These are phyloP conservation scores for Pantala flavescens DNA, from an alignment of 1,140 invertebrate genomes.

Conservation along the genomic window DNA sequence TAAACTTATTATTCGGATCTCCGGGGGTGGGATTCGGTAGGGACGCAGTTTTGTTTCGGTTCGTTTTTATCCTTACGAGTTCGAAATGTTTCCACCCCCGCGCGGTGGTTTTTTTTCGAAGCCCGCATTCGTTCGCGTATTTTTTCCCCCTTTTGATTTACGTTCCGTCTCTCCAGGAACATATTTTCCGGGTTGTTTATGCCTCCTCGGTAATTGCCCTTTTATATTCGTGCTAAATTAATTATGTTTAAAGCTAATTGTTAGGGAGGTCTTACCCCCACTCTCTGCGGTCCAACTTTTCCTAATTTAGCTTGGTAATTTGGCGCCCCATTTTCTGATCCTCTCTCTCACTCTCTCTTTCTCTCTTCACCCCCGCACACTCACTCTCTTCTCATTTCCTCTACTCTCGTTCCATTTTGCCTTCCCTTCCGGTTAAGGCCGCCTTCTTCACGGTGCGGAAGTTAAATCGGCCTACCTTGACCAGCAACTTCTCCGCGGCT, in stretches of 20 bases:
- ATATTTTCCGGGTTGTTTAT: slow-evolving; percentile 3
- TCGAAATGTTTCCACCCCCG: background rate
- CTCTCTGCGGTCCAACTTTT: background rate
- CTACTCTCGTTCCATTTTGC: slow-evolving; percentile 23
- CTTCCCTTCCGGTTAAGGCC: background rate
- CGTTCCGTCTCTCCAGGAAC: background rate
- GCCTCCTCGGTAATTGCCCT: background rate
- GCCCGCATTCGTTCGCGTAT: too few relatives aligned
- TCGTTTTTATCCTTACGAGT: background rate
- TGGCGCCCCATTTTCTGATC: slow-evolving; percentile 20
- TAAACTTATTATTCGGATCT: background rate
- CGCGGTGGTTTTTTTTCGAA: background rate
- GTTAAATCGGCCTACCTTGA: too few relatives aligned
- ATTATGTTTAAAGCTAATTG: slow-evolving; percentile 10
- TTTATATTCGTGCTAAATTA: slow-evolving; percentile 8
- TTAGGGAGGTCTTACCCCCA: background rate
- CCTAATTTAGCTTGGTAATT: slow-evolving; percentile 6
- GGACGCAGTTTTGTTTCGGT: background rate
- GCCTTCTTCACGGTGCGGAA: background rate
- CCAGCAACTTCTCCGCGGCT: too few relatives aligned
- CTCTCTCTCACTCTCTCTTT: slow-evolving; percentile 21
- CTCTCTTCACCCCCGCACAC: slow-evolving; percentile 20
- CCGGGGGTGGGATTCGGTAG: background rate
- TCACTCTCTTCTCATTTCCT: background rate
- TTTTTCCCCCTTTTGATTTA: background rate